Base-by-base conservation (phyloP, 1,140 invertebrate genomes). In the Platyscapa corneri region DNA sequence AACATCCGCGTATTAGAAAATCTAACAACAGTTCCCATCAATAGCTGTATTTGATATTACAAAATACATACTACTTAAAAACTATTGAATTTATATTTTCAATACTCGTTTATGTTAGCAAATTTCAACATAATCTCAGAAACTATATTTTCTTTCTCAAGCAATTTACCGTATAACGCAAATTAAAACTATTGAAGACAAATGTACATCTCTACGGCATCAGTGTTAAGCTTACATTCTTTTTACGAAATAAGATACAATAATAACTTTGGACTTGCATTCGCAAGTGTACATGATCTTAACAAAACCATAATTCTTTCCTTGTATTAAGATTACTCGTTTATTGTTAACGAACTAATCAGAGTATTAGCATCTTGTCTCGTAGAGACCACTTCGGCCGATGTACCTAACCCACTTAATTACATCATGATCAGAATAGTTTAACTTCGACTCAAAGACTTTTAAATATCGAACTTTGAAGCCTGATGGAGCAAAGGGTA, bases 331-430 rank as follows among this genome's bases (percentile, higher is more conserved):
- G 88, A 90, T 91, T 88, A 92, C 88, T 90, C 86, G 86, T 88
- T 83, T 86, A 87, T 87, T 89, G 88, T 85, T 86, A 87, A 85
- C 76, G 74, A 88, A 88, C 56, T 75, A 82, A 90, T 88, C 81
- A 77, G 87, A 88, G 88, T 89, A 90, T 88, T 96, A 99, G 94
- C 99, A 99, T 94, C 99, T 95, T 37, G 99, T 99, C 95, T 99
- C 99, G 92, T 99, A 99, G 14, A 99, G 95, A 79, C 99, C 99
- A 93, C 98, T 99, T 88, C 98, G 96, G 27, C 99, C 99, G 91
- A 99, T 99, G 93, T 99, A 99, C 70, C 99, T 95, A 37, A 99
- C 99, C 99, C 99, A 99, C 96, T 99, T 99, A 90, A 99, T 99
- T 87, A 99, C 99, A 94, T 99, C 99, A 89, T 99, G 99, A 92